These are phyloP conservation scores for Aphidoletes aphidimyza DNA, from an alignment of 2,888 invertebrate species.

Conservation along the genomic window DNA sequence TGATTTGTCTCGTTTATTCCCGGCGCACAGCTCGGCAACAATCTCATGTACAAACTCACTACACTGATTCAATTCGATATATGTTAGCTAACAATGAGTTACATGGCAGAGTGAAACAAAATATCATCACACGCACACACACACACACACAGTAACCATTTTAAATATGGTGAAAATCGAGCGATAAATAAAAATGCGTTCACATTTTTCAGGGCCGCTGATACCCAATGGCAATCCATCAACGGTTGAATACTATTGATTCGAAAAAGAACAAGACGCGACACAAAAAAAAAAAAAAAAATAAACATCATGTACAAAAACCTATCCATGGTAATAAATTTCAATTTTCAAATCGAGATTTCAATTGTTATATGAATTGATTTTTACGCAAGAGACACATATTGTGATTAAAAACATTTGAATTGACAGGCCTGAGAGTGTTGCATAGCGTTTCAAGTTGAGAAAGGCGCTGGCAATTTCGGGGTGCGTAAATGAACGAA, in stretches of 20 bases:
- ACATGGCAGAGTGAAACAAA: background rate
- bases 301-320: background rate
- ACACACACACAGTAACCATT: background rate
- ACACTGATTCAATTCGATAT: constrained; percentile 21
- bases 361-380: background rate
- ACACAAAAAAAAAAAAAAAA: too few relatives aligned
- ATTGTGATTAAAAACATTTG: constrained; percentile 32
- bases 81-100: background rate
- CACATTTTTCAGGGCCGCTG: background rate
- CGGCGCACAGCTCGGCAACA: too few relatives aligned
- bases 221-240: too few relatives aligned
- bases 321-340: constrained; percentile 31
- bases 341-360: constrained; percentile 15
- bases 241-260: too few relatives aligned
- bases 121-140: background rate
- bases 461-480: too few relatives aligned
- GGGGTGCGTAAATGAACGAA: too few relatives aligned
- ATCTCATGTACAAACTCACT: too few relatives aligned
- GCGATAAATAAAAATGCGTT: background rate
- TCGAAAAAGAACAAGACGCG: too few relatives aligned
- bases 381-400: background rate
- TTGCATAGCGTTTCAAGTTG: too few relatives aligned
- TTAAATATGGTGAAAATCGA: constrained; percentile 30
- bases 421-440: background rate
- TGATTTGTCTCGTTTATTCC: background rate